Evolutionary conservation across 2,888 invertebrate genomes (phyloP).

Genomic region (Drosophila quinaria): DNA sequence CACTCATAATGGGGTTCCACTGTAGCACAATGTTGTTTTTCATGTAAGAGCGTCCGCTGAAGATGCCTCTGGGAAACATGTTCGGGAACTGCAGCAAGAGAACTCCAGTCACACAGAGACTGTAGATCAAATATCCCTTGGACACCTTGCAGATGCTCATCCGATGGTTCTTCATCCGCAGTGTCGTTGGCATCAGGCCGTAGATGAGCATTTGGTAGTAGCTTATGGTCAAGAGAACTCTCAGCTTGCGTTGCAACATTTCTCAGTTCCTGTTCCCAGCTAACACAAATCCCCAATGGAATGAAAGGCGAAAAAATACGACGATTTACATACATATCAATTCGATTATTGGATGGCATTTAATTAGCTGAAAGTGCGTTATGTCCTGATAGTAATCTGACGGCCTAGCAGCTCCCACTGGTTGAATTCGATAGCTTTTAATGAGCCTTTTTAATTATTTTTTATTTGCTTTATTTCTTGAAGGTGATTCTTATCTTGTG

Average conservation of each 20-base stretch:
- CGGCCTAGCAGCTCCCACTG: not conserved
- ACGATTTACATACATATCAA: not conserved
- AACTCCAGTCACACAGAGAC: slow-evolving; percentile 14
- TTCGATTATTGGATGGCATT: not conserved
- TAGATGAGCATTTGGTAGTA: slow-evolving; percentile 50
- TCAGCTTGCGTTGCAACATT: slow-evolving; percentile 62
- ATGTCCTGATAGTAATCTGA: slow-evolving; percentile 13
- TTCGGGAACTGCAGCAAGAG: slow-evolving; percentile 36
- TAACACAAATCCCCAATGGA: not conserved
- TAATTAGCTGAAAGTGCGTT: slow-evolving; percentile 39
- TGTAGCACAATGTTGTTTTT: slow-evolving; percentile 54
- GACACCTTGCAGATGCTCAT: slow-evolving; percentile 28
- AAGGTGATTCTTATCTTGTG: not conserved
- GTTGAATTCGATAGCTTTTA: not conserved
- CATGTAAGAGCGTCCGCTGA: slow-evolving; percentile 37
- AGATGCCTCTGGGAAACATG: slow-evolving; percentile 5
- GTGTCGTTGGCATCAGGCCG: slow-evolving; percentile 50
- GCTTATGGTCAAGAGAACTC: slow-evolving; percentile 24
- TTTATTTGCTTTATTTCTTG: not conserved
- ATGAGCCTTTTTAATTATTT: not conserved
- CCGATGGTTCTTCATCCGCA: slow-evolving; percentile 6
- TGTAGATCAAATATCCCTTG: slow-evolving; percentile 52
- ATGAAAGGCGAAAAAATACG: not conserved
- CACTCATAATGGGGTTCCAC: slow-evolving; percentile 20
- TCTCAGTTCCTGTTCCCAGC: not conserved